Evolutionary conservation across 2,113 vertebrate genomes (phyloP), one percentile per base, ranked within the genome.

Genomic region (Lota lota): DNA sequence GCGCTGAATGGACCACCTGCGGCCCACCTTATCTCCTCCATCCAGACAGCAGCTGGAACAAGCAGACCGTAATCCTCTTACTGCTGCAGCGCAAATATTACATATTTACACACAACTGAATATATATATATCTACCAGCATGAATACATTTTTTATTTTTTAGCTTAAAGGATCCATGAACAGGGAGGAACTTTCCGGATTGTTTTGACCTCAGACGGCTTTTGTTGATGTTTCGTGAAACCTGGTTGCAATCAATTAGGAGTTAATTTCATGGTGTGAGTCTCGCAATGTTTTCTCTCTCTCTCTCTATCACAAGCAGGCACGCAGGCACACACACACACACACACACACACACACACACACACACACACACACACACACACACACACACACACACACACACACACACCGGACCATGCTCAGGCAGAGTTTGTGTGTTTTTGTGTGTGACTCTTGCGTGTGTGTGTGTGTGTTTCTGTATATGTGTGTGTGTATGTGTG

Each of bases 11-110:
- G 17, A 47, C 51, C 82, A 88, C 80, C 79, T 82, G 82, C 71
- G 70, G 59, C 75, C 47, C 36, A 1, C 75, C 64, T 90, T 91
- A 91, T 91, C 89, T 56, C 67, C 61, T 67, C 80, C 78, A 83
- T 51, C 78, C 90, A 91, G 88, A 86, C 88, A 73, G 59, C 66
- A 62, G 61, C 72, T 72, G 54, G 83, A 80, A 85, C 87, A 88
- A 88, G 86, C 84, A 85, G 76, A 73, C 79, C 64, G 70, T 90
- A 90, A 91, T 90, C 90, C 89, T 86, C 86, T 91, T 90, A 91
- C 63, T 68, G 82, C 72, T 66, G 76, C 21, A 69, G 61, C 7
- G 12, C 8, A 18, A 56, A 56, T 18, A 56, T 18, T 18, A 79
- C 74, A 83, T 86, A 47, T 47, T 47, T 10, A 47, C 40, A 14